Evolutionary conservation across 2,888 invertebrate genomes (phyloP).

Genomic region (Spodoptera picta): DNA sequence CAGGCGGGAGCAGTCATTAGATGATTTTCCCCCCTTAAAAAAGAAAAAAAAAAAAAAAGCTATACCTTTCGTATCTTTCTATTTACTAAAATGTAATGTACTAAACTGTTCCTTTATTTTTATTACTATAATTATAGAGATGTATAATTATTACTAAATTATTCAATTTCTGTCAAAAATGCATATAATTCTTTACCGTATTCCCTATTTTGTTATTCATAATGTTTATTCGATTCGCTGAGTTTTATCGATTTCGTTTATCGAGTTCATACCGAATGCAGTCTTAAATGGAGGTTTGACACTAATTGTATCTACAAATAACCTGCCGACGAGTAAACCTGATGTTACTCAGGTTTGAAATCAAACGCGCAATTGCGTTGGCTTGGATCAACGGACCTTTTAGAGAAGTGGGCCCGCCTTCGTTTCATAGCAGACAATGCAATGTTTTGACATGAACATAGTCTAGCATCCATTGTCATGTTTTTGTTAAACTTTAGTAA

Average conservation of each 20-base stretch:
- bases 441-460: constrained; percentile 49
- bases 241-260: constrained; percentile 17
- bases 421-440: constrained; percentile 55
- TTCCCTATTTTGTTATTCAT: not conserved
- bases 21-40: too few species aligned
- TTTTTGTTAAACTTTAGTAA: constrained; percentile 1
- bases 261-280: constrained; percentile 16
- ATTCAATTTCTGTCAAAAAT: not conserved
- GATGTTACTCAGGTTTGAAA: constrained; percentile 37
- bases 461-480: constrained; percentile 22
- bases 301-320: constrained; percentile 38
- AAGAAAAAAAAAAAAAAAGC: too few species aligned
- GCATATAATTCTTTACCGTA: not conserved
- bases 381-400: constrained; percentile 53
- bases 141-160: not conserved
- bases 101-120: too few species aligned
- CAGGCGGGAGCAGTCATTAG: too few species aligned
- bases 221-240: not conserved
- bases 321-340: constrained; percentile 30
- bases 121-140: too few species aligned
- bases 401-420: constrained; percentile 55
- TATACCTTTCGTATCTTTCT: too few species aligned
- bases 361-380: constrained; percentile 44
- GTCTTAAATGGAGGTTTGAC: constrained; percentile 29
- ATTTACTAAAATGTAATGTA: too few species aligned